A percentile compares a stretch with the other conserved stretches of the same genome.
Conservation (phyloP, 2,113 vertebrate species). For the Brienomyrus brachyistius region DNA sequence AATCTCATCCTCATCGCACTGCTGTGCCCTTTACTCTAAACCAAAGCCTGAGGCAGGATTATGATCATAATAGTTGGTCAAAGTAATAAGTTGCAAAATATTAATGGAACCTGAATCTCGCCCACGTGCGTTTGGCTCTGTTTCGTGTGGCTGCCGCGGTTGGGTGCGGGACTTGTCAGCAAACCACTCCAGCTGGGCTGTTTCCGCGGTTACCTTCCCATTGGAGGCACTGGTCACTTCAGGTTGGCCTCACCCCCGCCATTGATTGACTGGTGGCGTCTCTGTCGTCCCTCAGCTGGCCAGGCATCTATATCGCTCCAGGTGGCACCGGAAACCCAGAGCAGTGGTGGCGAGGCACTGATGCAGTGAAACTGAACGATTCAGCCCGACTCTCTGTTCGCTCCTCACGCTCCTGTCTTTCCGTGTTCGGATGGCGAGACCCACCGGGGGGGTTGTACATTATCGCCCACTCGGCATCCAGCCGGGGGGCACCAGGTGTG, state of each 20-base stretch:
- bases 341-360: not conserved
- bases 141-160: not conserved
- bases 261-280: not conserved
- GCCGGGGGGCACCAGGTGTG: conserved; percentile 27
- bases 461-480: not conserved
- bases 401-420: not conserved
- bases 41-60: not conserved
- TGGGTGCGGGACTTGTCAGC: not conserved
- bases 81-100: not conserved
- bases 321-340: not conserved
- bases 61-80: not conserved
- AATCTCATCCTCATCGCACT: not conserved
- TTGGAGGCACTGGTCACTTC: not conserved
- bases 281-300: not conserved
- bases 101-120: not conserved
- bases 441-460: conserved; percentile 14
- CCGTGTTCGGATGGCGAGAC: not conserved
- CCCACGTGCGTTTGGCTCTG: not conserved
- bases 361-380: conserved; percentile 8
- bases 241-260: not conserved
- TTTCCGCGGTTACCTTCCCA: not conserved
- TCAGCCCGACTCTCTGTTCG: no score
- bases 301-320: not conserved
- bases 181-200: not conserved
- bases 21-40: not conserved